phyloP scores from a whole-genome alignment of 2,888 invertebrate species.

The Ctenicera cuprea region DNA sequence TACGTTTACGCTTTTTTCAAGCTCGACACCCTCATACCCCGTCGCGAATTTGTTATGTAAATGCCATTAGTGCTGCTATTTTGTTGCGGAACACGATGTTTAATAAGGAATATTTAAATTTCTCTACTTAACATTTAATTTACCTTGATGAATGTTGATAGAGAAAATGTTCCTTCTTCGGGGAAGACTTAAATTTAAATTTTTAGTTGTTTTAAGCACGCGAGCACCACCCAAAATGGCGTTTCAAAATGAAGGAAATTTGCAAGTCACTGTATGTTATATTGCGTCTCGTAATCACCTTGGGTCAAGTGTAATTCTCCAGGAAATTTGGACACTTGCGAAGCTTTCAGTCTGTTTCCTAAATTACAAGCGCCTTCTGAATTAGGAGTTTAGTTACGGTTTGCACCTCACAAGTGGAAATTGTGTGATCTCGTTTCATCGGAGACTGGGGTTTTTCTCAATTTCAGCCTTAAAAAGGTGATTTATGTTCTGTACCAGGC shows the following conservation, averaged over 20 bases:
- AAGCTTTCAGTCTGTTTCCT: slow-evolving; percentile 15
- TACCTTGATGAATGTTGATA: slow-evolving; percentile 23
- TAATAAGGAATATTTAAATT: slow-evolving; percentile 31
- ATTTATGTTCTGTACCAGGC: too few relatives aligned
- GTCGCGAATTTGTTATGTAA: slow-evolving; percentile 40
- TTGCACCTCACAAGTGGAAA: neutral
- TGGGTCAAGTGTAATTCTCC: slow-evolving; percentile 38
- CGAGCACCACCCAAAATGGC: slow-evolving; percentile 15
- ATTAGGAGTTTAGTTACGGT: neutral
- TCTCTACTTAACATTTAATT: slow-evolving; percentile 31
- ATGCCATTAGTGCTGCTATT: slow-evolving; percentile 37
- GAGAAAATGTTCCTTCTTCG: neutral
- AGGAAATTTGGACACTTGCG: slow-evolving; percentile 38
- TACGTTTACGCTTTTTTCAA: slow-evolving; percentile 40
- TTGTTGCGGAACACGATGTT: slow-evolving; percentile 22
- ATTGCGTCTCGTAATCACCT: slow-evolving; percentile 20
- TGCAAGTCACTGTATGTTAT: slow-evolving; percentile 7
- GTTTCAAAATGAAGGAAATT: neutral
- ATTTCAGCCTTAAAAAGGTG: too few relatives aligned
- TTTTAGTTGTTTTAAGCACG: slow-evolving; percentile 9
- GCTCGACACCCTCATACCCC: slow-evolving; percentile 41
- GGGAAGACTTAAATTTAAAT: slow-evolving; percentile 1
- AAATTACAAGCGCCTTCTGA: slow-evolving; percentile 2
- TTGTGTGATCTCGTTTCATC: neutral
- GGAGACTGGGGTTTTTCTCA: neutral